These are phyloP conservation scores for Chrysomallon squamiferum DNA, from an alignment of 1,140 invertebrate genomes.

Conservation along the genomic window DNA sequence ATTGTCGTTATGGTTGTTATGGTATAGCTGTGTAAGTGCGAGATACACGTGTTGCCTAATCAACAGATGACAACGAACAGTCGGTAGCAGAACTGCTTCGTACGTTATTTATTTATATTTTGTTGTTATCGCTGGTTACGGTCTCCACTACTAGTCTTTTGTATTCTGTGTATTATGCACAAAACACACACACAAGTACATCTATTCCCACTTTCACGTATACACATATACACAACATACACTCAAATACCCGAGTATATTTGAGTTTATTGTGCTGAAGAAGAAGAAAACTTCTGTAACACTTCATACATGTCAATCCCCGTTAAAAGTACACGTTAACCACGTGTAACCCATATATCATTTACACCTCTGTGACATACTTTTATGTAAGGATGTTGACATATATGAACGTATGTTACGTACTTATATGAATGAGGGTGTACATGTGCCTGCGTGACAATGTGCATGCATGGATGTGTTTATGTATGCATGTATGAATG, in stretches of 20 bases:
- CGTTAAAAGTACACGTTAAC: not conserved
- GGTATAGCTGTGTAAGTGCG: too few relatives aligned
- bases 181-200: too few relatives aligned
- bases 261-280: not conserved
- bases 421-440: constrained; percentile 7
- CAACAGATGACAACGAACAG: too few relatives aligned
- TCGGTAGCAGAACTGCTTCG: too few relatives aligned
- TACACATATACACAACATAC: not conserved
- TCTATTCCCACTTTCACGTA: too few relatives aligned
- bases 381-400: not conserved
- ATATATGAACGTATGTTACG: not conserved
- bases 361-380: not conserved
- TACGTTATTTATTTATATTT: too few relatives aligned
- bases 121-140: too few relatives aligned
- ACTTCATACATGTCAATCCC: not conserved
- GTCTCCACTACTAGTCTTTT: too few relatives aligned
- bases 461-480: not conserved
- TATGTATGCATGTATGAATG: too few relatives aligned
- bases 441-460: not conserved
- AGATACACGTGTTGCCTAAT: too few relatives aligned
- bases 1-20: too few relatives aligned
- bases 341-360: not conserved
- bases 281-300: not conserved
- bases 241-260: not conserved
- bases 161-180: too few relatives aligned